Evolutionary conservation across 2,113 vertebrate species (phyloP).

Genomic region (Platysternon megacephalum): DNA sequence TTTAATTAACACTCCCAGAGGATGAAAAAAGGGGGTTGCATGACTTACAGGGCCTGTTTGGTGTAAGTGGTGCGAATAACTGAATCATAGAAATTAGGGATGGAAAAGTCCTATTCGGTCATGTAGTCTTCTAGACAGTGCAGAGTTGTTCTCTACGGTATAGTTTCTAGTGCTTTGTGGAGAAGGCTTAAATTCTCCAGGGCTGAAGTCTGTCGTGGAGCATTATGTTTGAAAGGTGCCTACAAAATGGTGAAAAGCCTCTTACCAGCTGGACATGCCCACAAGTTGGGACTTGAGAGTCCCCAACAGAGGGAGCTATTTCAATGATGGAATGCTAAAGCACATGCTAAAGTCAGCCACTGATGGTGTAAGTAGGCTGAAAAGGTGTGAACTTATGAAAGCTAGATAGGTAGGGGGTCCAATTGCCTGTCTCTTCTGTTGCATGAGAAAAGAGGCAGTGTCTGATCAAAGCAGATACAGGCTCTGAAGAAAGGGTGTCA

Average conservation of each 20-base stretch:
- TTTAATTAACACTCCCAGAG: not conserved
- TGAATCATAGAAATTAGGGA: not conserved
- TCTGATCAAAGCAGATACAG: not conserved
- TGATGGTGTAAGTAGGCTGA: rapidly evolving
- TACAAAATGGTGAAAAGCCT: not conserved
- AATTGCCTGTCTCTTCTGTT: not conserved
- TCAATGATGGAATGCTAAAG: not conserved
- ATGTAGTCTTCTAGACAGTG: not conserved
- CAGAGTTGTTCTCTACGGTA: not conserved
- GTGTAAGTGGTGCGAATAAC: not conserved
- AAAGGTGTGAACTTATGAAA: rapidly evolving
- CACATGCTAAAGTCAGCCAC: not conserved
- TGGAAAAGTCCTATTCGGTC: not conserved
- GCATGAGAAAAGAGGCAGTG: not conserved
- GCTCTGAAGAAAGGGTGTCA: not conserved
- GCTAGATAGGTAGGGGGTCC: not conserved
- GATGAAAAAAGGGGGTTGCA: not conserved
- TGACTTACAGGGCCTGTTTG: not conserved
- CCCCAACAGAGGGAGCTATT: not conserved
- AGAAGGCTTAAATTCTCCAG: not conserved
- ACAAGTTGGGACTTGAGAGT: not conserved
- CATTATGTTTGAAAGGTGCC: not conserved
- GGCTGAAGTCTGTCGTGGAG: not conserved
- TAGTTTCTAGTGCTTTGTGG: not conserved
- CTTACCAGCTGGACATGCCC: not conserved